Conservation (phyloP, 2,113 vertebrate species). For the Mola mola region DNA sequence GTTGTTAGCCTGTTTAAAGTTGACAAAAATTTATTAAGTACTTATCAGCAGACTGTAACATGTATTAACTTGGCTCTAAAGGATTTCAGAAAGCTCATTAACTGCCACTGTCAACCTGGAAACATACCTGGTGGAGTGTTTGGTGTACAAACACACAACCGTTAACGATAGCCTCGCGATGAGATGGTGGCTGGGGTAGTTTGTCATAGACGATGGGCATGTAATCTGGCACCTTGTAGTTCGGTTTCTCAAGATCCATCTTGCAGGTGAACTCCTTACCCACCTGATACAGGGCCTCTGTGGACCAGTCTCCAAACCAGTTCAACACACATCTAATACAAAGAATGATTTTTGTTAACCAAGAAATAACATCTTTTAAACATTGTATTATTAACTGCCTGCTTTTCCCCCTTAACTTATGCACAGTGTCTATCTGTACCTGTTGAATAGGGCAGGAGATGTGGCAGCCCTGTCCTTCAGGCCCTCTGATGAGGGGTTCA, state of each 20-base stretch:
- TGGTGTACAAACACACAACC: slow-evolving; percentile 98
- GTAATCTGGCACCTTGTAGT: slow-evolving; percentile 96
- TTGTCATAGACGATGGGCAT: slow-evolving; percentile 97
- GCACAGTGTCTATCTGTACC: slow-evolving; percentile 75
- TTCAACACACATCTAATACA: slow-evolving; percentile 92
- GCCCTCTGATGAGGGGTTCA: slow-evolving; percentile 99
- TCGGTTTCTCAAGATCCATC: slow-evolving; percentile 99
- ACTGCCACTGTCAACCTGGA: not conserved
- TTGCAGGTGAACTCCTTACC: slow-evolving; percentile 99
- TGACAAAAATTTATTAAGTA: not conserved
- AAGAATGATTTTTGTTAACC: slow-evolving; percentile 1
- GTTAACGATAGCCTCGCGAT: slow-evolving; percentile 96
- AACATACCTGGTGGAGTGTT: slow-evolving; percentile 94
- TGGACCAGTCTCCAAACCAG: slow-evolving; percentile 99
- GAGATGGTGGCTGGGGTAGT: slow-evolving; percentile 90
- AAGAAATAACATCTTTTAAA: not conserved
- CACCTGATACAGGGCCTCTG: slow-evolving; percentile 96
- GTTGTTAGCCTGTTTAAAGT: slow-evolving; percentile 88
- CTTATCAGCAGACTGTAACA: not conserved
- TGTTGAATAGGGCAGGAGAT: slow-evolving; percentile 98
- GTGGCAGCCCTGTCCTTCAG: slow-evolving; percentile 98
- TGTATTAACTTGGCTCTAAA: not conserved
- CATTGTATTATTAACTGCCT: too few species aligned
- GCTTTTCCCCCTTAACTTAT: too few species aligned
- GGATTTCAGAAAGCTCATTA: not conserved